Percentiles rank a stretch among this genome's conserved stretches.
These are phyloP conservation scores for Nomada lathburiana DNA, from an alignment of 2,888 invertebrate genomes.

Conservation along the genomic window DNA sequence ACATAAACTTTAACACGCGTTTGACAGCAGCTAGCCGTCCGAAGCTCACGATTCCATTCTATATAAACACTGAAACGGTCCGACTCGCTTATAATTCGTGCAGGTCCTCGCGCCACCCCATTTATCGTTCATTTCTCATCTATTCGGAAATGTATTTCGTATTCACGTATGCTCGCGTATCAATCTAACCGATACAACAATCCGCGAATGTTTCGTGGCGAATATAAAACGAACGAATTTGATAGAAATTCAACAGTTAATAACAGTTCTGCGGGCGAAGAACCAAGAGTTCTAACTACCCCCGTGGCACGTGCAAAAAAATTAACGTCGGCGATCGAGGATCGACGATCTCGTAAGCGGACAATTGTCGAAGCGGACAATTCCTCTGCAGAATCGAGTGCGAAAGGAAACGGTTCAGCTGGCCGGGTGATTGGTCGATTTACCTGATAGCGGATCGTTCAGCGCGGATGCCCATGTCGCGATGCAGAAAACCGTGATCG, in stretches of 20 bases:
- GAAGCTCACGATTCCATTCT: conserved; percentile 27
- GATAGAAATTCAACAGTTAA: too few species aligned
- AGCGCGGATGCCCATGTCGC: conserved; percentile 80
- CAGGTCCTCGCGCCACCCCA: too few species aligned
- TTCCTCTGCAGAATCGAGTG: neutral
- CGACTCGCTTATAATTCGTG: neutral
- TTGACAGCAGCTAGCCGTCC: neutral
- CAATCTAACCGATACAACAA: too few species aligned
- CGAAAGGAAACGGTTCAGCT: neutral
- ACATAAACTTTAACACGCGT: conserved; percentile 35
- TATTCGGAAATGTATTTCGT: too few species aligned
- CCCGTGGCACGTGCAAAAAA: too few species aligned
- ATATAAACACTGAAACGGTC: conserved; percentile 12
- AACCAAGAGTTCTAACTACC: too few species aligned
- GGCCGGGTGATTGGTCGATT: conserved; percentile 58
- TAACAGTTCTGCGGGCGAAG: too few species aligned
- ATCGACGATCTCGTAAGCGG: too few species aligned
- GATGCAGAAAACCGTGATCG: conserved; percentile 78
- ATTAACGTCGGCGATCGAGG: too few species aligned
- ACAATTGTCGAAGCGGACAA: neutral
- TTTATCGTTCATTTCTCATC: neutral
- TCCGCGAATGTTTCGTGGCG: too few species aligned
- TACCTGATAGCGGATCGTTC: conserved; percentile 82
- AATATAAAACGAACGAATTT: too few species aligned
- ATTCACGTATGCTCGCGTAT: too few species aligned